A percentile compares a stretch with the other conserved stretches of the same genome.
These are phyloP conservation scores for Miopithecus talapoin DNA, from an alignment of 2,797 vertebrate genomes.

Conservation along the genomic window DNA sequence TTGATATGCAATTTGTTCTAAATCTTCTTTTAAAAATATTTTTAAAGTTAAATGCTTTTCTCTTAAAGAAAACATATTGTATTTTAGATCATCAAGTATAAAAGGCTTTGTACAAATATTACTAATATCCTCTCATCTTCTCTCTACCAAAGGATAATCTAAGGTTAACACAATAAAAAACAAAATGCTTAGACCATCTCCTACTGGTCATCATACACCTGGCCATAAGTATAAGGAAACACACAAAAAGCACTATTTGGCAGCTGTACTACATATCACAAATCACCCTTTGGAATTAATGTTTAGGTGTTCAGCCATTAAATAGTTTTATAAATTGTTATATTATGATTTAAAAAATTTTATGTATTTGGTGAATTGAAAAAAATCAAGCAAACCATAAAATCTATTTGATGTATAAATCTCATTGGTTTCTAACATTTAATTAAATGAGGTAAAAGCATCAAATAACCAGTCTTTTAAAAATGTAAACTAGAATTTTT, in stretches of 20 bases:
- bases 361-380: conserved; percentile 19
- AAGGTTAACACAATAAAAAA: conserved; percentile 44
- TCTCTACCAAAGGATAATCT: conserved; percentile 35
- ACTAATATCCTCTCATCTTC: conserved; percentile 3
- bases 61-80: conserved; percentile 41
- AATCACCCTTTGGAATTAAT: conserved; percentile 30
- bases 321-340: not conserved
- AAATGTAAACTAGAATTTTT: not conserved
- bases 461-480: conserved; percentile 17
- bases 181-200: not conserved
- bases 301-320: not conserved
- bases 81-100: conserved; percentile 33
- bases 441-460: conserved; percentile 18
- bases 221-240: conserved; percentile 15
- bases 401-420: conserved; percentile 30
- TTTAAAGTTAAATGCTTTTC: conserved; percentile 17
- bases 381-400: conserved; percentile 6
- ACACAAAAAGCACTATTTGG: conserved; percentile 29
- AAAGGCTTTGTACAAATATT: conserved; percentile 44
- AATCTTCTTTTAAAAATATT: conserved; percentile 1
- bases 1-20: conserved; percentile 6
- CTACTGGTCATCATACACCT: conserved; percentile 4
- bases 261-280: not conserved
- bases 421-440: conserved; percentile 33
- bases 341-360: conserved; percentile 42